Conservation (phyloP, 2,888 invertebrate genomes). For the Sesia apiformis region DNA sequence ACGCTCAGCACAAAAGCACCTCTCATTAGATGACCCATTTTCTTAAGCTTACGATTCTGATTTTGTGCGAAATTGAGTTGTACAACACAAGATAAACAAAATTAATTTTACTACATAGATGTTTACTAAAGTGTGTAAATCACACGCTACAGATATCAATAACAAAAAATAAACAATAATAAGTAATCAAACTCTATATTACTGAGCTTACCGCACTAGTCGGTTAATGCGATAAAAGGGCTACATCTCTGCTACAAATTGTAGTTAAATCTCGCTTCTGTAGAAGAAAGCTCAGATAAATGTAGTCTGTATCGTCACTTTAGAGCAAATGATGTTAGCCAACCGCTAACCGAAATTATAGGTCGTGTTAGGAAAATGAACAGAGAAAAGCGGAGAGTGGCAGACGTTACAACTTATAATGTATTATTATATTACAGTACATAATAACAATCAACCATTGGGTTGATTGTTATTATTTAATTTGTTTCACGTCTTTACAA, state of each 20-base stretch:
- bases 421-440: no score
- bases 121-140: conserved; percentile 4
- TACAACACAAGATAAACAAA: conserved; percentile 27
- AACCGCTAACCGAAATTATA: conserved; percentile 65
- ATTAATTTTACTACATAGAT: conserved; percentile 31
- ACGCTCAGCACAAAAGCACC: conserved; percentile 53
- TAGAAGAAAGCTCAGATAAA: conserved; percentile 40
- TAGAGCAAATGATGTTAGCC: conserved; percentile 52
- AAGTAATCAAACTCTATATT: conserved; percentile 11
- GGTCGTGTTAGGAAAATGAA: conserved; percentile 31
- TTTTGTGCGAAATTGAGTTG: conserved; percentile 47
- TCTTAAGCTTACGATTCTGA: conserved; percentile 50
- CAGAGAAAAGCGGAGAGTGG: conserved; percentile 34
- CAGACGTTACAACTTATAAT: neutral
- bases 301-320: conserved; percentile 49
- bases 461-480: no score
- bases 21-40: conserved; percentile 60
- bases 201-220: conserved; percentile 52
- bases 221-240: conserved; percentile 47
- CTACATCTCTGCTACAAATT: conserved; percentile 58
- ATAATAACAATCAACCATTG: no score
- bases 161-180: conserved; percentile 16
- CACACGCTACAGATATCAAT: neutral
- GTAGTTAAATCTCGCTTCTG: conserved; percentile 28
- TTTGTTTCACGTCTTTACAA: no score